Conservation (phyloP, 2,113 vertebrate species). For the Speoplatyrhinus poulsoni region DNA sequence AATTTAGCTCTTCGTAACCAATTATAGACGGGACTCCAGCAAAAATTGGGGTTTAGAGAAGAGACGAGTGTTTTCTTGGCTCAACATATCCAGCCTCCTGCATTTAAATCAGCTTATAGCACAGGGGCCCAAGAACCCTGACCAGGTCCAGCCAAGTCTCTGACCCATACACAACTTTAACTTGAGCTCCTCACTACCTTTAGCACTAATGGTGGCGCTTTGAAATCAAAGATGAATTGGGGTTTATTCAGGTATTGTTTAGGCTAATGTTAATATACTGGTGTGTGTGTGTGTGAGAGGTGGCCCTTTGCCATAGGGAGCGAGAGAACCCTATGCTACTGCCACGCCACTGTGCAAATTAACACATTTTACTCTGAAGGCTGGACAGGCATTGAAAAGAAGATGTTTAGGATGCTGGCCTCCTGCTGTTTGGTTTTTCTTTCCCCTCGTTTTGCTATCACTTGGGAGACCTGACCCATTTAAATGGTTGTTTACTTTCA, state of each 20-base stretch:
- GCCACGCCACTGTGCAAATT: slow-evolving; percentile 63
- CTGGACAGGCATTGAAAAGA: slow-evolving; percentile 74
- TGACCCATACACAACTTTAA: slow-evolving; percentile 36
- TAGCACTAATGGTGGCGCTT: slow-evolving; percentile 32
- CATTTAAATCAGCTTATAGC: slow-evolving; percentile 72
- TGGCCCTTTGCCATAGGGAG: slow-evolving; percentile 15
- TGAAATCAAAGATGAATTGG: slow-evolving; percentile 25
- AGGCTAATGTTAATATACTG: slow-evolving; percentile 34
- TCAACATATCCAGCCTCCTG: slow-evolving; percentile 58
- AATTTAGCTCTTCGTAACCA: neutral
- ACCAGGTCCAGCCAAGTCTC: slow-evolving; percentile 37
- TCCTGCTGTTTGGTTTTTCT: slow-evolving; percentile 67
- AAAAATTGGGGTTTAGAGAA: slow-evolving; percentile 57
- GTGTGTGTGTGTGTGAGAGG: slow-evolving; percentile 12
- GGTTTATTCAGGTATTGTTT: slow-evolving; percentile 20
- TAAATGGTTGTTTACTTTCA: slow-evolving; percentile 83
- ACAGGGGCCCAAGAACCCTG: slow-evolving; percentile 50
- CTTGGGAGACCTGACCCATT: slow-evolving; percentile 78
- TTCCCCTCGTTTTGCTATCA: slow-evolving; percentile 67
- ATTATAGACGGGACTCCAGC: slow-evolving; percentile 44
- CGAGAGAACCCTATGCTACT: slow-evolving; percentile 26
- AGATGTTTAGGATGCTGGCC: slow-evolving; percentile 74
- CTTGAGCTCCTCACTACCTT: slow-evolving; percentile 28
- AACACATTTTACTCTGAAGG: slow-evolving; percentile 75
- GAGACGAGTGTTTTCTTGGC: slow-evolving; percentile 66